These are phyloP conservation scores for Lutjanus argentimaculatus DNA, from an alignment of 2,797 vertebrate species.

Conservation along the genomic window DNA sequence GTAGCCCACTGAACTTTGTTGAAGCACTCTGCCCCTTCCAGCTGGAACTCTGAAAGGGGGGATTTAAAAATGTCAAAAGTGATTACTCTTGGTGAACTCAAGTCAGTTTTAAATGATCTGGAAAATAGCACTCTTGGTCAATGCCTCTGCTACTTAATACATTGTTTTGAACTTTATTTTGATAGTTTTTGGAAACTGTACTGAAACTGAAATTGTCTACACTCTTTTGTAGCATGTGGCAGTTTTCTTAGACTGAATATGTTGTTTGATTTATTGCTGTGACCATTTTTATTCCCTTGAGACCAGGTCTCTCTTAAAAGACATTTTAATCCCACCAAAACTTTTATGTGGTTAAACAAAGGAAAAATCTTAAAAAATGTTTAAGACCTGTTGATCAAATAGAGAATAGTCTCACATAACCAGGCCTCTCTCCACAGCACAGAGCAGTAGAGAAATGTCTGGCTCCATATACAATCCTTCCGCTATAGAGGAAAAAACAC, in stretches of 20 bases:
- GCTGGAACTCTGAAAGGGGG: slow-evolving; percentile 35
- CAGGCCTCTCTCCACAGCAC: too few relatives aligned
- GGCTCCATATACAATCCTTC: too few relatives aligned
- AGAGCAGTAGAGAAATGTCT: too few relatives aligned
- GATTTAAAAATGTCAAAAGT: slow-evolving; percentile 46
- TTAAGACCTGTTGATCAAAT: background rate
- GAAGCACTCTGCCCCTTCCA: slow-evolving; percentile 38
- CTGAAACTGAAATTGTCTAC: background rate
- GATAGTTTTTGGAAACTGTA: slow-evolving; percentile 22
- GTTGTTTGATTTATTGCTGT: background rate
- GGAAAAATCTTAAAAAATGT: background rate
- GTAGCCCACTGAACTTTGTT: slow-evolving; percentile 19
- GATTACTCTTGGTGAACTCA: slow-evolving; percentile 26
- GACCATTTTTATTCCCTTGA: background rate
- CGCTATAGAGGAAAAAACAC: too few relatives aligned
- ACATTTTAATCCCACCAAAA: slow-evolving; percentile 7
- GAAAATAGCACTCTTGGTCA: background rate
- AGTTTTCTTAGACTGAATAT: background rate
- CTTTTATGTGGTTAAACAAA: background rate
- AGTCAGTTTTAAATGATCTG: slow-evolving; percentile 29
- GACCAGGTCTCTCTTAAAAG: background rate
- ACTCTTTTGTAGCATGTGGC: slow-evolving; percentile 10
- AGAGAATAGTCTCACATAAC: background rate
- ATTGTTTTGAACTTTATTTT: background rate
- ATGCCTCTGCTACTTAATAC: slow-evolving; percentile 14